phyloP scores from a whole-genome alignment of 2,888 invertebrate species.

The Drosophila kuntzei region DNA sequence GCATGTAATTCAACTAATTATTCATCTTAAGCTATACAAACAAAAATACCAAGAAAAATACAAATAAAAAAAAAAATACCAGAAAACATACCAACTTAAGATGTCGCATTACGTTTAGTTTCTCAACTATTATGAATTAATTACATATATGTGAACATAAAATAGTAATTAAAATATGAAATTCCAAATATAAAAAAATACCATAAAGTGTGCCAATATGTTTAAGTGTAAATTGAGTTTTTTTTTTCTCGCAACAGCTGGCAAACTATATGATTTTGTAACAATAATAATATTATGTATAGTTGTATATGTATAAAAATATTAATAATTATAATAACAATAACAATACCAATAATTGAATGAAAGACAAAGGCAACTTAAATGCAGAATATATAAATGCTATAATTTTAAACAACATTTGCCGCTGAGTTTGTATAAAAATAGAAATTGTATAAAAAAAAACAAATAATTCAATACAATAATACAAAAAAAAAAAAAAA shows the following conservation, averaged over 20 bases:
- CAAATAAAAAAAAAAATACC: conserved; percentile 1
- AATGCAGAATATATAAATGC: conserved; percentile 14
- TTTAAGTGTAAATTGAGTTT: conserved; percentile 70
- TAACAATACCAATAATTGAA: conserved; percentile 14
- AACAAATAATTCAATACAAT: conserved; percentile 26
- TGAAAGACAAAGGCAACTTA: conserved; percentile 8
- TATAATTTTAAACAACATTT: conserved; percentile 50
- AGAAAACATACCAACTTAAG: conserved; percentile 5
- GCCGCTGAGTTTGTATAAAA: conserved; percentile 73
- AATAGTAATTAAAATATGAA: neutral
- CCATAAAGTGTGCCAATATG: conserved; percentile 80
- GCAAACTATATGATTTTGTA: conserved; percentile 63
- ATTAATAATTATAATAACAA: conserved; percentile 13
- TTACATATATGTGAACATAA: conserved; percentile 36
- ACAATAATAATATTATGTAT: conserved; percentile 59
- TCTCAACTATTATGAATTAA: conserved; percentile 29
- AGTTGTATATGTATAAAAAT: conserved; percentile 46
- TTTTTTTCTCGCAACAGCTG: conserved; percentile 52
- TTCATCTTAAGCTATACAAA: conserved; percentile 22
- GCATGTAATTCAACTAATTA: conserved; percentile 43
- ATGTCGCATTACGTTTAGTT: conserved; percentile 44
- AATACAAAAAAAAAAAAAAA: conserved; percentile 19
- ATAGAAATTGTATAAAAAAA: conserved; percentile 40
- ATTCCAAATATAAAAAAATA: conserved; percentile 33
- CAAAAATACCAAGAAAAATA: neutral